Conservation (phyloP, 2,888 invertebrate genomes). For the Smittia aterrima region DNA sequence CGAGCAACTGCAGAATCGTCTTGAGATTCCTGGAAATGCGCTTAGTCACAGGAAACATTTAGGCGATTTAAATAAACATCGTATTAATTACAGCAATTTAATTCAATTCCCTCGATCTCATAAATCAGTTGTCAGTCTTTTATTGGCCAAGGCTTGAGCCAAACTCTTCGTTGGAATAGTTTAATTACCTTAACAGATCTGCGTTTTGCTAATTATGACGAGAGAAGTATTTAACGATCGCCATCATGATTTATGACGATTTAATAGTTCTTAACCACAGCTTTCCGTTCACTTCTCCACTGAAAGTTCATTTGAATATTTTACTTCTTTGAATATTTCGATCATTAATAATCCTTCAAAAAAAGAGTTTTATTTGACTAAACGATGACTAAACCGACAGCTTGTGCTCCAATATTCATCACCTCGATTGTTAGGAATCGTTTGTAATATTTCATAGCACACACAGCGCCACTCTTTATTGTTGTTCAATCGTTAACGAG, state of each 20-base stretch:
- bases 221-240: neutral
- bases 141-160: neutral
- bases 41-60: slow-evolving; percentile 36
- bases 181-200: slow-evolving; percentile 33
- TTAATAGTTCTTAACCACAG: neutral
- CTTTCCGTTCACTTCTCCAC: neutral
- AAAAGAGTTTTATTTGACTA: slow-evolving; percentile 9
- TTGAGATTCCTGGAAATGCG: neutral
- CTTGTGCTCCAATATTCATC: slow-evolving; percentile 17
- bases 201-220: slow-evolving; percentile 34
- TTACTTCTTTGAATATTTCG: neutral
- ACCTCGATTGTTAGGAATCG: neutral
- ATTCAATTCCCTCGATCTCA: slow-evolving; percentile 22
- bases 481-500: neutral
- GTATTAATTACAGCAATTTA: slow-evolving; percentile 34
- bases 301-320: slow-evolving; percentile 24
- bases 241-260: slow-evolving; percentile 23
- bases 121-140: slow-evolving; percentile 31
- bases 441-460: neutral
- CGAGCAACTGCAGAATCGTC: neutral
- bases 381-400: slow-evolving; percentile 28
- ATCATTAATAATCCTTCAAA: slow-evolving; percentile 33
- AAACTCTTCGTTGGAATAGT: neutral
- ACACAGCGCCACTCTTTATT: neutral
- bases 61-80: slow-evolving; percentile 25